These are phyloP conservation scores for Theocolax elegans DNA, from an alignment of 1,140 invertebrate species.

Conservation along the genomic window DNA sequence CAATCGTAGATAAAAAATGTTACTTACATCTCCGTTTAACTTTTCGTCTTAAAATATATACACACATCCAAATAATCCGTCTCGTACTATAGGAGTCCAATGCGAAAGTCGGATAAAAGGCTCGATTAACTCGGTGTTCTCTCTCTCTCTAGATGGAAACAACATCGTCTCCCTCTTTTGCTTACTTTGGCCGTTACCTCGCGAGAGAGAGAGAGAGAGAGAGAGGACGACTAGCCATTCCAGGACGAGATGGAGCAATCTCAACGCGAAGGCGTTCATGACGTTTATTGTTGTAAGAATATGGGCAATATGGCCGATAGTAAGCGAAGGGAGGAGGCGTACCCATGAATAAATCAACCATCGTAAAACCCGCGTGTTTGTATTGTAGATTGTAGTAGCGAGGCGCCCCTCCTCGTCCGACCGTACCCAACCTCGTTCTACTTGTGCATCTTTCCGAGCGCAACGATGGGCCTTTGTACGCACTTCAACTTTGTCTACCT, in stretches of 20 bases:
- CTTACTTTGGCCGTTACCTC: neutral
- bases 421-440: slow-evolving; percentile 23
- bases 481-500: no score
- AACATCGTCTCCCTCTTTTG: neutral
- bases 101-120: no score
- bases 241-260: slow-evolving; percentile 36
- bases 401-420: neutral
- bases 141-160: no score
- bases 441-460: no score
- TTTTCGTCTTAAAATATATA: no score
- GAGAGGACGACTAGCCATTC: neutral
- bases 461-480: no score
- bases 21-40: no score
- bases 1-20: no score
- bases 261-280: slow-evolving; percentile 34
- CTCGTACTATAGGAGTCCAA: no score
- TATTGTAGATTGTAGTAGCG: slow-evolving; percentile 25
- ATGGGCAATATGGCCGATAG: slow-evolving; percentile 38
- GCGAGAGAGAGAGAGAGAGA: neutral
- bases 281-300: slow-evolving; percentile 44
- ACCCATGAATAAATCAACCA: slow-evolving; percentile 45
- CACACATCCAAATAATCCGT: no score
- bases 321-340: slow-evolving; percentile 12
- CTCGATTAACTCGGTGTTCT: slow-evolving; percentile 1
- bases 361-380: slow-evolving; percentile 42